These are phyloP conservation scores for Agonum fuliginosum DNA, from an alignment of 2,888 invertebrate genomes.

Conservation along the genomic window DNA sequence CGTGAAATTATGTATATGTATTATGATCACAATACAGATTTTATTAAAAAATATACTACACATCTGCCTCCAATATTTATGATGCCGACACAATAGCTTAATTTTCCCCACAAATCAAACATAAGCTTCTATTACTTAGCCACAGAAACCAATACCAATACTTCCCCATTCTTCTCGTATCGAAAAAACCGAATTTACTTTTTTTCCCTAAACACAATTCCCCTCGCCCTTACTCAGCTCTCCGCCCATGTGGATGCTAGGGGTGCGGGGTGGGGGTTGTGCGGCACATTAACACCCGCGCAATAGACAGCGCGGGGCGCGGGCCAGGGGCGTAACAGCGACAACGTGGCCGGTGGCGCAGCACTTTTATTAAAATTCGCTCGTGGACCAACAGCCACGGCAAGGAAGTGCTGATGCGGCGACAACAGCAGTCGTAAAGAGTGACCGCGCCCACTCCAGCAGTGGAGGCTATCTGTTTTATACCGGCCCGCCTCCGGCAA, in stretches of 20 bases:
- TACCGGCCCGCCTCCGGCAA: slow-evolving; percentile 11
- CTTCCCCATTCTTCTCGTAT: not conserved
- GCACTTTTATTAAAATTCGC: slow-evolving; percentile 53
- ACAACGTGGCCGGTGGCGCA: slow-evolving; percentile 23
- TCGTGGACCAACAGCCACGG: no score
- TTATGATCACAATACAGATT: no score
- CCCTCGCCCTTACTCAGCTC: slow-evolving; percentile 26
- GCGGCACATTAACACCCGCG: slow-evolving; percentile 43
- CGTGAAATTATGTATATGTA: no score
- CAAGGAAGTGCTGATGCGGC: slow-evolving; percentile 47
- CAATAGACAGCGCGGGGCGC: slow-evolving; percentile 21
- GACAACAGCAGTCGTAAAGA: slow-evolving; percentile 46
- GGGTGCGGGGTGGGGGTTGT: not conserved
- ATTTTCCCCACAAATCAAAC: not conserved
- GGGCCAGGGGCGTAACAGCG: not conserved
- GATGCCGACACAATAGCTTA: not conserved
- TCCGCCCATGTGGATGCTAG: not conserved
- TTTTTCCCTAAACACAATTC: not conserved
- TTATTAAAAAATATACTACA: no score
- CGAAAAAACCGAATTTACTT: slow-evolving; percentile 8
- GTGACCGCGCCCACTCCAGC: slow-evolving; percentile 37
- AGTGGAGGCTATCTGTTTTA: slow-evolving; percentile 26
- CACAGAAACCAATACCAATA: not conserved
- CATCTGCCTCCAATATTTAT: no score
- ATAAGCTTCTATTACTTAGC: not conserved